Evolutionary conservation across 2,113 vertebrate genomes (phyloP).

Genomic region (Drymodes brunneopygia): DNA sequence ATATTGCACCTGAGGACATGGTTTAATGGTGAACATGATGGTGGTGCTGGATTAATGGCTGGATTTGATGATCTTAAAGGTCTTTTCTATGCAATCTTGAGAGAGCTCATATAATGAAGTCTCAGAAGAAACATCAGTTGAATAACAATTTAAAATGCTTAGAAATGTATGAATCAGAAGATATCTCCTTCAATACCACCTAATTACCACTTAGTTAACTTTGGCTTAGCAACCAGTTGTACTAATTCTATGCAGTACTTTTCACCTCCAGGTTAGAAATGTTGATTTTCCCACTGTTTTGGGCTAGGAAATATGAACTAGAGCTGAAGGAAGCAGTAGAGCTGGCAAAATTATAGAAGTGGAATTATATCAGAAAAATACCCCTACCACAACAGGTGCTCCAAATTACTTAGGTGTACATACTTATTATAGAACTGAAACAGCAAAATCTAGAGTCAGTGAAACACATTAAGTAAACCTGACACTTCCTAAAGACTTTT

Average conservation of each 20-base stretch:
- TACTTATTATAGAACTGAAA: background rate
- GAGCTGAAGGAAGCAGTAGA: background rate
- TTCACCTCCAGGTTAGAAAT: background rate
- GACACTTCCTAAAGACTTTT: background rate
- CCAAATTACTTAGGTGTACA: background rate
- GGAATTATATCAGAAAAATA: background rate
- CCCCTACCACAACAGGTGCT: background rate
- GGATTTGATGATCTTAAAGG: background rate
- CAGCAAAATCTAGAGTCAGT: background rate
- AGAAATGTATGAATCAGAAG: background rate
- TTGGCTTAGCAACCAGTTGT: background rate
- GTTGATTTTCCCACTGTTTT: background rate
- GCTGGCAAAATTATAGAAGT: background rate
- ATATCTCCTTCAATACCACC: background rate
- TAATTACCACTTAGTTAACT: background rate
- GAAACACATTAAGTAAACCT: background rate
- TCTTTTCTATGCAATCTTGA: background rate
- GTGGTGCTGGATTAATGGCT: background rate
- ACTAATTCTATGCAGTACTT: background rate
- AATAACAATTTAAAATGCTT: background rate
- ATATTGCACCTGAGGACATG: background rate
- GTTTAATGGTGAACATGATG: background rate
- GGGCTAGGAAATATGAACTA: background rate
- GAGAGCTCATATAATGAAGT: background rate
- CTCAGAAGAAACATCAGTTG: background rate